These are phyloP conservation scores for Apodemia duryi DNA, from an alignment of 2,888 invertebrate genomes.

Conservation along the genomic window DNA sequence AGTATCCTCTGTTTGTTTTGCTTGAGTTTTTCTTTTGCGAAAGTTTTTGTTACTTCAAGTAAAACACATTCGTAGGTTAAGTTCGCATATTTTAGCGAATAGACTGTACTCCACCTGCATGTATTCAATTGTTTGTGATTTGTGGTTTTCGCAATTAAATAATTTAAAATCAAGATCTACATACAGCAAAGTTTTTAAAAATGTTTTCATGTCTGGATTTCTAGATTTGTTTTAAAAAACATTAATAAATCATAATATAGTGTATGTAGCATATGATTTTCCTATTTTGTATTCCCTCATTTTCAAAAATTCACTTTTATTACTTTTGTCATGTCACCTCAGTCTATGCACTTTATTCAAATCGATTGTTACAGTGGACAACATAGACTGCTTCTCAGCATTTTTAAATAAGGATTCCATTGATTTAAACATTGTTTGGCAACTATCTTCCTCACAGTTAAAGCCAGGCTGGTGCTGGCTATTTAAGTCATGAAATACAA, in stretches of 20 bases:
- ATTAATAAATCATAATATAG: not conserved
- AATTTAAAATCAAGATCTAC: conserved; percentile 8
- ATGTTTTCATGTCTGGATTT: not conserved
- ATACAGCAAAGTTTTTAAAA: not conserved
- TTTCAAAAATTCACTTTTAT: not conserved
- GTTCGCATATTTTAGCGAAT: no score
- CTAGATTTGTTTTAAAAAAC: not conserved
- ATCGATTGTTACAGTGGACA: not conserved
- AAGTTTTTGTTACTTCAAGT: no score
- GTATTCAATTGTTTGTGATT: not conserved
- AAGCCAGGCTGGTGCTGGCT: not conserved
- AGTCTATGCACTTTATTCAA: not conserved
- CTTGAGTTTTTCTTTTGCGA: no score
- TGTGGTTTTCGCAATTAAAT: conserved; percentile 8
- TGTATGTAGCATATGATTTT: not conserved
- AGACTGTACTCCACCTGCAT: no score
- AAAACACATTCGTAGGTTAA: no score
- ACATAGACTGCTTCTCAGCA: not conserved
- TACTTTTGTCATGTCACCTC: not conserved
- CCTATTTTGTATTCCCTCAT: not conserved
- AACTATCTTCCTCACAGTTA: conserved; percentile 9
- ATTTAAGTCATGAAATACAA: conserved; percentile 3
- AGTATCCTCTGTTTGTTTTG: no score
- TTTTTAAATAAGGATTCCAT: not conserved
- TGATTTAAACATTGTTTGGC: not conserved